A percentile compares a stretch with the other conserved stretches of the same genome.
phyloP scores from a whole-genome alignment of 2,888 invertebrate species.

The Sthenelais limicola region DNA sequence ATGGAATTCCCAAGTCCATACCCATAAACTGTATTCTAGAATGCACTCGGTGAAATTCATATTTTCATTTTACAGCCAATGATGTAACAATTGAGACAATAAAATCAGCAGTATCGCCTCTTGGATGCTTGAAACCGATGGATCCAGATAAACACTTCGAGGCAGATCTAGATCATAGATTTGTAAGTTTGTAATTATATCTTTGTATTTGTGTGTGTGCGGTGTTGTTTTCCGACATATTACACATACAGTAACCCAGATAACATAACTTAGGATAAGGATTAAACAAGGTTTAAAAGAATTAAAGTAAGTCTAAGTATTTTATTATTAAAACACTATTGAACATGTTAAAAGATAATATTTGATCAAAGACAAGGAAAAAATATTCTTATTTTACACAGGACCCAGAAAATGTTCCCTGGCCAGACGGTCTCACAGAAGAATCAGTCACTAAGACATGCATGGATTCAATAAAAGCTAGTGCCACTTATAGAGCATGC shows the following conservation, averaged over 20 bases:
- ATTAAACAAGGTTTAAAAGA: too few species aligned
- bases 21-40: too few species aligned
- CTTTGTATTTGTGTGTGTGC: too few species aligned
- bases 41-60: background rate
- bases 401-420: background rate
- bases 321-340: too few species aligned
- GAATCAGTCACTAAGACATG: slow-evolving; percentile 10
- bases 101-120: background rate
- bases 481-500: slow-evolving; percentile 1
- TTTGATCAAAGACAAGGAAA: too few species aligned
- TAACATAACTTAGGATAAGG: too few species aligned
- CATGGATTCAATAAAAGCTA: background rate
- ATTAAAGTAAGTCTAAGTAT: too few species aligned
- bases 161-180: background rate
- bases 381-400: too few species aligned
- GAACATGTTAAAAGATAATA: too few species aligned
- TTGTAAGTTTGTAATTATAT: slow-evolving; percentile 13
- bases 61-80: background rate
- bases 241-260: too few species aligned
- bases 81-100: slow-evolving; percentile 3
- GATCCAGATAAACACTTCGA: background rate
- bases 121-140: slow-evolving; percentile 9
- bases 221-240: too few species aligned
- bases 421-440: slow-evolving; percentile 9
- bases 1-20: too few species aligned